Base-by-base conservation (phyloP, 2,113 vertebrate genomes). In the Misgurnus mizolepis region DNA sequence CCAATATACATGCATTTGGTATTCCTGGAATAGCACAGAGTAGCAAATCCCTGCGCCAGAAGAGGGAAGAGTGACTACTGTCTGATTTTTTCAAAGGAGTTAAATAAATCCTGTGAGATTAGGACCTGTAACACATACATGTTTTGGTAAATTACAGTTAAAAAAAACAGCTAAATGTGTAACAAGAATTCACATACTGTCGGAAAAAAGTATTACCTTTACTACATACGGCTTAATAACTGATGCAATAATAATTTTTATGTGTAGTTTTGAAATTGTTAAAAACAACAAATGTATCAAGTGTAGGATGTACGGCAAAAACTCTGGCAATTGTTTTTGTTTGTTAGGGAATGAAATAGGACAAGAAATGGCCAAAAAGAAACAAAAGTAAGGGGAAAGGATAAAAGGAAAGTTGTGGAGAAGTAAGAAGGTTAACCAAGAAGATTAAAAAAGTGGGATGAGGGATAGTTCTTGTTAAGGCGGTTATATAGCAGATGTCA, bases 1-100 rank as follows among this genome's bases (percentile, higher is more conserved):
- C 92, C 92, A 91, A 89, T 90, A 89, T 68, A 87, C 27, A n/a
- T 78, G 70, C 87, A 85, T 84, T 88, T 82, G 71, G 74, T 70
- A 61, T 76, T 49, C 83, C 86, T 85, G 85, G 87, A 89, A 83
- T 88, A 86, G 85, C 71, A 71, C 74, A 78, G 82, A 85, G 22
- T 22, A 22, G 68, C 77, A 86, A 80, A 88, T 87, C 81, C 83
- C 67, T 47, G 14, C 61, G n/a, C 41, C 67, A 62, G 73, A 50
- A 22, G 60, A 49, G 45, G 34, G 18, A 49, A 58, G 8, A 39
- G 47, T 65, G 27, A 39, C 18, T 10, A 53, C 22, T 66, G 47
- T 55, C 39, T 45, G 70, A 45, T 45, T 68, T 64, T 47, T 56
- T 18, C 71, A 49, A 66, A 40, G 62, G 71, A 55, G 62, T 40